Evolutionary conservation across 2,113 vertebrate genomes (phyloP).

Genomic region (Gambusia affinis): DNA sequence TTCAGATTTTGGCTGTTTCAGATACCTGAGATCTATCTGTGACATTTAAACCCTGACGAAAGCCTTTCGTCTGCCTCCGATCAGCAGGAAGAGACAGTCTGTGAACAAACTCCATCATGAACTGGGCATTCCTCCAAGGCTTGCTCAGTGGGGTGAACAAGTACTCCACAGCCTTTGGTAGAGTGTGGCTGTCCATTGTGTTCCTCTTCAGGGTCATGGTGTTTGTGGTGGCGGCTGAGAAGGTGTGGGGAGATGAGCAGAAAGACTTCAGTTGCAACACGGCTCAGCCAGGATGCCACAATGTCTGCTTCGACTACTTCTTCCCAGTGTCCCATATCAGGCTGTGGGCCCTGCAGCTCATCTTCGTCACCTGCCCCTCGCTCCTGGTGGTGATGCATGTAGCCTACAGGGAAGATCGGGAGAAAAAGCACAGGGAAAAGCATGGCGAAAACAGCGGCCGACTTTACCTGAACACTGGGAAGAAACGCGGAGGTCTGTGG

Average conservation of each 20-base stretch:
- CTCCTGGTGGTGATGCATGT: slow-evolving; percentile 95
- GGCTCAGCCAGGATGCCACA: slow-evolving; percentile 90
- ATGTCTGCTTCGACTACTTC: slow-evolving; percentile 92
- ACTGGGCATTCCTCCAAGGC: slow-evolving; percentile 89
- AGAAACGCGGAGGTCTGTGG: slow-evolving; percentile 94
- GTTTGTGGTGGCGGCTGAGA: slow-evolving; percentile 91
- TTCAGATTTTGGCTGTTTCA: neutral
- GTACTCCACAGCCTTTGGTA: slow-evolving; percentile 93
- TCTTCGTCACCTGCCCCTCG: slow-evolving; percentile 95
- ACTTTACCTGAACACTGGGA: slow-evolving; percentile 84
- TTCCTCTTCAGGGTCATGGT: slow-evolving; percentile 95
- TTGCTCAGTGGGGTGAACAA: slow-evolving; percentile 92
- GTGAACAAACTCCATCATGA: slow-evolving; percentile 82
- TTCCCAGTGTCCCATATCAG: slow-evolving; percentile 95
- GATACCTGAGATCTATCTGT: slow-evolving; percentile 2
- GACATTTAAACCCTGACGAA: slow-evolving; percentile 1
- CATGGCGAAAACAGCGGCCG: slow-evolving; percentile 58
- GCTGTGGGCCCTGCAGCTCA: slow-evolving; percentile 97
- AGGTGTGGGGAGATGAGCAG: slow-evolving; percentile 93
- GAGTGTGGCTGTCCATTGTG: slow-evolving; percentile 93
- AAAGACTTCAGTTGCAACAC: slow-evolving; percentile 97
- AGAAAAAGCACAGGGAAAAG: slow-evolving; percentile 72
- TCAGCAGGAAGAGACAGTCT: slow-evolving; percentile 42
- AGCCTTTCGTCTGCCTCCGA: slow-evolving; percentile 41
- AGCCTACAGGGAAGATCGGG: slow-evolving; percentile 87